These are phyloP conservation scores for Pandemis cinnamomeana DNA, from an alignment of 2,888 invertebrate species.

Conservation along the genomic window DNA sequence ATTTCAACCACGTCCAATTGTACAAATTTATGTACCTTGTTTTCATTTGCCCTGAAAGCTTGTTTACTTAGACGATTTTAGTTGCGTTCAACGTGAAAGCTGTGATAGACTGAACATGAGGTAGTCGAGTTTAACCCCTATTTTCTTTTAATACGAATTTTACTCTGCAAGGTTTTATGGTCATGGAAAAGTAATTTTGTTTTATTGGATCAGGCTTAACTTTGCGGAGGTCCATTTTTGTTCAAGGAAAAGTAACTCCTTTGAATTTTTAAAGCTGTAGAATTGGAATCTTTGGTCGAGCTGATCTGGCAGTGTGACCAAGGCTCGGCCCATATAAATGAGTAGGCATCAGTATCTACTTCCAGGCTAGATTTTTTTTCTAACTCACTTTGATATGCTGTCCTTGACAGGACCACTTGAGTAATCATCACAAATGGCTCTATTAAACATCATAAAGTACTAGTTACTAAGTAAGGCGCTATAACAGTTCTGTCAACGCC, in stretches of 20 bases:
- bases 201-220: too few relatives aligned
- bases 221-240: neutral
- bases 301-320: neutral
- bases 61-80: neutral
- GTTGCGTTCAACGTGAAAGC: neutral
- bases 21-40: slow-evolving; percentile 16
- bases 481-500: slow-evolving; percentile 34
- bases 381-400: neutral
- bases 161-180: too few relatives aligned
- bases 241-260: neutral
- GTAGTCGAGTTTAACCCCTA: neutral
- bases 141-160: too few relatives aligned
- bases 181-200: too few relatives aligned
- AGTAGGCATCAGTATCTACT: neutral
- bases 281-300: neutral
- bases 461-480: slow-evolving; percentile 23
- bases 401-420: neutral
- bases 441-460: slow-evolving; percentile 21
- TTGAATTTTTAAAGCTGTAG: neutral
- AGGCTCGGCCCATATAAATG: neutral
- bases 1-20: slow-evolving; percentile 26
- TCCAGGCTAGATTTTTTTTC: neutral
- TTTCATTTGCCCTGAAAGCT: slow-evolving; percentile 7
- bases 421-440: slow-evolving; percentile 15
- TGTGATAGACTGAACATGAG: neutral